Conservation (phyloP, 1,140 invertebrate species). For the Lasioglossum baleicum region DNA sequence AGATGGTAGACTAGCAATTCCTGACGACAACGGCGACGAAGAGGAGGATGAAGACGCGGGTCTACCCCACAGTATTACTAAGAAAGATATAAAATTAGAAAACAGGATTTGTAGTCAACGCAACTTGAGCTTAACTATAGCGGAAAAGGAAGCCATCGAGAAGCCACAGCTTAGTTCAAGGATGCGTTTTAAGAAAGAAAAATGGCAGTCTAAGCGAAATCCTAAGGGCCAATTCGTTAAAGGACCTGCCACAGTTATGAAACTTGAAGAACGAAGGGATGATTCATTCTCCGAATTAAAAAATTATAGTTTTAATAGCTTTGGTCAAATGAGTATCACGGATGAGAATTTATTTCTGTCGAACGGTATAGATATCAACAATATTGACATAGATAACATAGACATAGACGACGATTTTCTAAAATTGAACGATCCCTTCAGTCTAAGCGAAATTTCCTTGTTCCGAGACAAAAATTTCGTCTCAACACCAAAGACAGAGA, state of each 20-base stretch:
- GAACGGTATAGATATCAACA: not conserved
- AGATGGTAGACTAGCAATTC: conserved; percentile 69
- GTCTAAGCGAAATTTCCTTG: conserved; percentile 53
- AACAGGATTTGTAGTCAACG: conserved; percentile 55
- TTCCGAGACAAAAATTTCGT: conserved; percentile 40
- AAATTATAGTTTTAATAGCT: not conserved
- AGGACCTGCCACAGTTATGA: too few species aligned
- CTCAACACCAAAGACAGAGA: not conserved
- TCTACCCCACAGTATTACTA: not conserved
- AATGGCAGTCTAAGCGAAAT: conserved; percentile 1
- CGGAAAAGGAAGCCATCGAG: conserved; percentile 45
- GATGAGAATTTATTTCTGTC: not conserved
- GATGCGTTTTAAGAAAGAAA: conserved; percentile 9
- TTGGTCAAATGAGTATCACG: not conserved
- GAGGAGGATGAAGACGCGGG: conserved; percentile 20
- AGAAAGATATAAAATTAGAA: conserved; percentile 11
- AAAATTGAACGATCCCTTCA: conserved; percentile 18
- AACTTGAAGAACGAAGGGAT: not conserved
- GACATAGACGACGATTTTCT: not conserved
- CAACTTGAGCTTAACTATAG: conserved; percentile 51
- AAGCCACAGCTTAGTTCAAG: not conserved
- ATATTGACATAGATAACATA: not conserved
- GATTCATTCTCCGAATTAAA: not conserved
- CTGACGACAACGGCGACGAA: conserved; percentile 27
- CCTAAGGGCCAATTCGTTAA: conserved; percentile 30